Percentiles rank a stretch among this genome's conserved stretches.
Conservation (phyloP, 2,113 vertebrate species). For the Lamprotornis superbus region DNA sequence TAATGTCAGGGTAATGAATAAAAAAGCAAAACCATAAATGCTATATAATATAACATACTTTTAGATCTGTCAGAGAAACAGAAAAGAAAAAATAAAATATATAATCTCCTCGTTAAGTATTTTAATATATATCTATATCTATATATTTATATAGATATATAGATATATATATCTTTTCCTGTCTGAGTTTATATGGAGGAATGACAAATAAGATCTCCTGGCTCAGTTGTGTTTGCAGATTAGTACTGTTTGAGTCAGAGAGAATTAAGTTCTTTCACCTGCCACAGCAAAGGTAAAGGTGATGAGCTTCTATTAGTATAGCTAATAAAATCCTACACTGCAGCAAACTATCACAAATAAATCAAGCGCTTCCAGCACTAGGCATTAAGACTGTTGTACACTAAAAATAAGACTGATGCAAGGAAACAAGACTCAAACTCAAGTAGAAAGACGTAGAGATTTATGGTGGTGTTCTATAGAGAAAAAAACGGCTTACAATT, state of each 20-base stretch:
- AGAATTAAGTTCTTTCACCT: slow-evolving; percentile 44
- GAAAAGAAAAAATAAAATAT: neutral
- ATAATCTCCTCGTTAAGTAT: neutral
- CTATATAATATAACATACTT: neutral
- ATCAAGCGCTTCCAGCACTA: neutral
- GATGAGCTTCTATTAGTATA: slow-evolving; percentile 33
- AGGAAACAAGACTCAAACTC: neutral
- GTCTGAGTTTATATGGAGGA: neutral
- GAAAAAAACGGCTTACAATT: neutral
- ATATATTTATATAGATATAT: too few relatives aligned
- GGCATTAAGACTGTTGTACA: neutral
- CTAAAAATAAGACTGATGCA: slow-evolving; percentile 1
- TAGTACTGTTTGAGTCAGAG: neutral
- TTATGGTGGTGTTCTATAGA: neutral
- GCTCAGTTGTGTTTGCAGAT: slow-evolving; percentile 5
- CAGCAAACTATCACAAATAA: slow-evolving; percentile 18
- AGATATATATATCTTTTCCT: neutral
- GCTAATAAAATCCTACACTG: slow-evolving; percentile 15
- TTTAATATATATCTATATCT: too few relatives aligned
- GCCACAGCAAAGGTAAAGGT: slow-evolving; percentile 38
- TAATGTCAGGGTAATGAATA: neutral
- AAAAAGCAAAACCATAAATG: neutral
- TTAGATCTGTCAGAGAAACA: neutral
- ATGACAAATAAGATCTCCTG: slow-evolving; percentile 3
- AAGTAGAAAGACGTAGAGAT: neutral